Base-by-base conservation (phyloP, 2,113 vertebrate species). In the Meleagris gallopavo region DNA sequence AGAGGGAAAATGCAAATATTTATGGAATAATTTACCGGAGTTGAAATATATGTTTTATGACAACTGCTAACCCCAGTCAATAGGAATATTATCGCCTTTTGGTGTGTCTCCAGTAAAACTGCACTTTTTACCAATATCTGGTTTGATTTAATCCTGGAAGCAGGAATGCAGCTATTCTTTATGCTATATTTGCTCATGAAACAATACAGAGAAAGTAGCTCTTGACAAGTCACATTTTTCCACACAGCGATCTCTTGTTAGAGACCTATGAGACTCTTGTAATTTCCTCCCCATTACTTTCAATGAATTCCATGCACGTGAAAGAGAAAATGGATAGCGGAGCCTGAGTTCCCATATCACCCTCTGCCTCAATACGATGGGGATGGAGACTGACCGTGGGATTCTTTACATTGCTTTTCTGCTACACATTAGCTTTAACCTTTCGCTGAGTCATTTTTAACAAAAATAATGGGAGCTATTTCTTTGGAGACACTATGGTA, bases 251-350 rank as follows among this genome's bases (percentile, higher is more conserved):
- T 97, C 95, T 97, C 92, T 97, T 94, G 96, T 97, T 97, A 80
- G 94, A 96, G 97, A 97, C 96, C 97, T 97, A 79, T 70, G 95
- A 98, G 97, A 94, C 82, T 75, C 86, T 92, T 96, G 29, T 97
- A 97, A 98, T 98, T 98, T 98, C 94, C 94, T 97, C 95, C 90
- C 97, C 95, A 96, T 97, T 98, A 96, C 84, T 78, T 96, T 84
- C 97, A 98, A 97, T 97, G 97, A 98, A 97, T 97, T 98, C 97
- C 97, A 97, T 97, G 97, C 97, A 96, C 8, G 15, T 94, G 94
- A 81, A 94, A 93, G 87, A 87, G 93, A 96, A 96, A 88, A 81
- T 74, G 94, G 90, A 89, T 87, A 95, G 93, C 46, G 86, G 89
- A 96, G 95, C 86, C 89, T 22, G 75, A 93, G 96, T 93, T 79